Base-by-base conservation (phyloP, 2,113 vertebrate genomes). In the Brienomyrus brachyistius region DNA sequence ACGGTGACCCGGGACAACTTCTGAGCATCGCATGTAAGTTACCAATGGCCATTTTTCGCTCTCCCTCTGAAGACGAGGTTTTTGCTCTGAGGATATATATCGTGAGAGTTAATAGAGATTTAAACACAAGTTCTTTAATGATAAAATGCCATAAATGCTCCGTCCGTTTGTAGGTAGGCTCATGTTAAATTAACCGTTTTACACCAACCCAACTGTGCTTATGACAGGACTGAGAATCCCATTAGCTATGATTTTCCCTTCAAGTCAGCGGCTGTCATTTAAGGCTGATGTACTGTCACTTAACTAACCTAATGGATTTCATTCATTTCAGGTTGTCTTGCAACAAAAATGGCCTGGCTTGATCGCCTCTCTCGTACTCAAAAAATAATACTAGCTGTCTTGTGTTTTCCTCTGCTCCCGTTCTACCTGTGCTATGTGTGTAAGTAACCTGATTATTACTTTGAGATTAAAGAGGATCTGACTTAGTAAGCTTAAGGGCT, bases 391-490 rank as follows among this genome's bases (percentile, higher is more conserved):
- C 90, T 92, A 51, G 88, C 84, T 3, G 43, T 92, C 4, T 4
- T 92, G 45, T 92, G 90, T 70, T 92, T 91, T 40, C 91, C 90
- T 1, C 52, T 91, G 11, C 84, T 91, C 23, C 91, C 91, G 17
- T 92, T 92, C 54, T 92, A 91, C 50, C 45, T 92, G 40, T 92
- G 90, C 88, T 92, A 91, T 82, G n/a, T 87, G 19, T 92, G 91
- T 92, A 83, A 92, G 91, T 92, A 90, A 47, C 15, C 27, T 51
- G 15, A 4, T n/a, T n/a, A 51, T 50, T 86, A 27, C 19, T 23
- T 48, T 86, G 5, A 45, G 19, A 83, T 48, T 47, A 21, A 48
- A 48, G 7, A 84, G 43, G 82, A 43, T 31, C 15, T 70, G 35
- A 11, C 70, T 50, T 27, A 43, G 48, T 17, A 54, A 52, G 27